Conservation (phyloP, 2,888 invertebrate species). For the Syrphus vitripennis region DNA sequence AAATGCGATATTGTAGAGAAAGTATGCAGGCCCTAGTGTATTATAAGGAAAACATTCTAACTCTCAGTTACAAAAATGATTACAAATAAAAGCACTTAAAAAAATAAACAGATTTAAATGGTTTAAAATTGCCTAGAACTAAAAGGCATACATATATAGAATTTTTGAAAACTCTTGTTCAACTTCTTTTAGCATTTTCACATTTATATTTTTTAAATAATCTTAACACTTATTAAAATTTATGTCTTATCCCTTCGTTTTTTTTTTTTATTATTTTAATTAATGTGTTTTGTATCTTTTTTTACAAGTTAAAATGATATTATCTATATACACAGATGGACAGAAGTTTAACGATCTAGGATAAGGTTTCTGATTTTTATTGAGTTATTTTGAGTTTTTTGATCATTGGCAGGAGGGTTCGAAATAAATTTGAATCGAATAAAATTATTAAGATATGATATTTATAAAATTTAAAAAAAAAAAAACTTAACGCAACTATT, state of each 20-base stretch:
- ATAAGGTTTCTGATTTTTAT: slow-evolving; percentile 29
- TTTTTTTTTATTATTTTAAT: slow-evolving; percentile 28
- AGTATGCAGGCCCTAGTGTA: too few relatives aligned
- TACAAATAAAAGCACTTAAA: not conserved
- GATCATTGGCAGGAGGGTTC: slow-evolving; percentile 62
- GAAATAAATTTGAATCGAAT: slow-evolving; percentile 32
- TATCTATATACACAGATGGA: slow-evolving; percentile 64
- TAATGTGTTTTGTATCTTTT: slow-evolving; percentile 31
- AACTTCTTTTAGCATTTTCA: slow-evolving; percentile 19
- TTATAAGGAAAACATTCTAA: too few relatives aligned
- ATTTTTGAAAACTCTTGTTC: not conserved
- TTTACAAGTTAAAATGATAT: slow-evolving; percentile 60
- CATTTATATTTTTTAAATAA: slow-evolving; percentile 49
- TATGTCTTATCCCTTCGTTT: slow-evolving; percentile 3
- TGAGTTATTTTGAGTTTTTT: slow-evolving; percentile 27
- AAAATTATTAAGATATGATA: not conserved
- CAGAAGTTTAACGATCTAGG: slow-evolving; percentile 26
- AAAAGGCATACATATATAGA: not conserved
- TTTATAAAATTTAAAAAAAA: slow-evolving; percentile 19
- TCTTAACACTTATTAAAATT: slow-evolving; percentile 17
- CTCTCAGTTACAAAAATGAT: too few relatives aligned
- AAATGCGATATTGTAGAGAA: too few relatives aligned
- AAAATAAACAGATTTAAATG: not conserved
- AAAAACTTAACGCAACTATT: slow-evolving; percentile 40
- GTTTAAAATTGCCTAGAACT: not conserved